Conservation (phyloP, 2,113 vertebrate genomes). For the Leptosomus discolor region DNA sequence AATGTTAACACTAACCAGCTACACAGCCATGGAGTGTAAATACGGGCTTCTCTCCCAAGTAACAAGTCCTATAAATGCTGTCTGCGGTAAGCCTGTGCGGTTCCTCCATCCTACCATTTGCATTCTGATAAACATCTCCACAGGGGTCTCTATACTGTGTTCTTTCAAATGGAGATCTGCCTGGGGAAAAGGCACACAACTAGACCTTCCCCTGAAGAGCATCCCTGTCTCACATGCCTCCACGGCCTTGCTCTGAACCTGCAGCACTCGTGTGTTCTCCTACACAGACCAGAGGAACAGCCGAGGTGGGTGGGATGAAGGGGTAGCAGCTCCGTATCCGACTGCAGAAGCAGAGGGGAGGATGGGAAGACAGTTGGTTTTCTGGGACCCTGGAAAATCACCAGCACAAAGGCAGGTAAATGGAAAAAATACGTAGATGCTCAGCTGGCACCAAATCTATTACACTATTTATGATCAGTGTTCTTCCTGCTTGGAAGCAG, state of each 20-base stretch:
- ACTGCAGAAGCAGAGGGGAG: not conserved
- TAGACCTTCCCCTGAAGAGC: not conserved
- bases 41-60: not conserved
- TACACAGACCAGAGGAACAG: rapidly evolving
- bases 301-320: not conserved
- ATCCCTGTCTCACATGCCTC: not conserved
- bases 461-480: constrained; percentile 49
- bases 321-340: not conserved
- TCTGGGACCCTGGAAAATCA: not conserved
- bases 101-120: not conserved
- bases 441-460: not conserved
- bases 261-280: not conserved
- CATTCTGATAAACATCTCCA: not conserved
- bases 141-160: not conserved
- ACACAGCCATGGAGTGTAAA: not conserved
- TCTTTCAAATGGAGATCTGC: not conserved
- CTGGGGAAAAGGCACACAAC: not conserved
- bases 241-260: not conserved
- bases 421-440: constrained; percentile 53
- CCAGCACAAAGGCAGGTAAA: constrained; percentile 9
- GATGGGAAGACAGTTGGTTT: not conserved
- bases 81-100: not conserved
- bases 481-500: not conserved
- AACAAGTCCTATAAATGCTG: not conserved
- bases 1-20: constrained; percentile 56